Evolutionary conservation across 2,888 invertebrate species (phyloP).

Genomic region (Euphydryas editha): DNA sequence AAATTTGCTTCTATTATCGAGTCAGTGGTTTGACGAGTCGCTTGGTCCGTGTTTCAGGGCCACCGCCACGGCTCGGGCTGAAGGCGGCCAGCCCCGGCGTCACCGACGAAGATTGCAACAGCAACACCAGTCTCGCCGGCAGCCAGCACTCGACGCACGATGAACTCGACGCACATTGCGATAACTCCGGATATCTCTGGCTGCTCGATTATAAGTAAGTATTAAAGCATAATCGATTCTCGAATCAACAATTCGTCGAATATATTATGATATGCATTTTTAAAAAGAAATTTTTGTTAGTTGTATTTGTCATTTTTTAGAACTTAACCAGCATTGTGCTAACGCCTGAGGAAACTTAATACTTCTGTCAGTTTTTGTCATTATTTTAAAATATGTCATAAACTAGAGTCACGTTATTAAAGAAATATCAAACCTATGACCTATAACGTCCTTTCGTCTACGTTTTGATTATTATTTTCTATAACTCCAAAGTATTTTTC

Average conservation of each 20-base stretch:
- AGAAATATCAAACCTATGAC: no score
- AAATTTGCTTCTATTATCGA: background rate
- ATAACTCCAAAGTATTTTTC: background rate
- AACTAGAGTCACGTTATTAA: no score
- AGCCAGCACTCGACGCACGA: constrained; percentile 77
- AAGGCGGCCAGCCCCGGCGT: constrained; percentile 81
- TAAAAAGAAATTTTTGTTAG: no score
- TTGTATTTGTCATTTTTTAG: no score
- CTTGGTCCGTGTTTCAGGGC: constrained; percentile 67
- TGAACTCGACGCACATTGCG: constrained; percentile 82
- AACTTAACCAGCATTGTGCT: background rate
- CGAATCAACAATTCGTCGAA: no score
- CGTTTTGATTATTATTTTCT: background rate
- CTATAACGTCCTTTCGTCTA: background rate
- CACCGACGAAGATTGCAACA: constrained; percentile 79
- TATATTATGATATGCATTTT: no score
- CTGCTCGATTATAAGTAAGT: constrained; percentile 93
- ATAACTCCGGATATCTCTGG: constrained; percentile 96
- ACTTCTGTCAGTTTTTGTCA: no score
- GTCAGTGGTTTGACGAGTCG: constrained; percentile 12
- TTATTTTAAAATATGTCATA: no score
- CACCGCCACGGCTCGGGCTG: constrained; percentile 82
- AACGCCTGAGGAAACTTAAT: no score
- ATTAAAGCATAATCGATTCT: background rate
- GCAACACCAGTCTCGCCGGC: constrained; percentile 80